Conservation (phyloP, 2,888 invertebrate genomes). For the Pristionchus entomophagus region DNA sequence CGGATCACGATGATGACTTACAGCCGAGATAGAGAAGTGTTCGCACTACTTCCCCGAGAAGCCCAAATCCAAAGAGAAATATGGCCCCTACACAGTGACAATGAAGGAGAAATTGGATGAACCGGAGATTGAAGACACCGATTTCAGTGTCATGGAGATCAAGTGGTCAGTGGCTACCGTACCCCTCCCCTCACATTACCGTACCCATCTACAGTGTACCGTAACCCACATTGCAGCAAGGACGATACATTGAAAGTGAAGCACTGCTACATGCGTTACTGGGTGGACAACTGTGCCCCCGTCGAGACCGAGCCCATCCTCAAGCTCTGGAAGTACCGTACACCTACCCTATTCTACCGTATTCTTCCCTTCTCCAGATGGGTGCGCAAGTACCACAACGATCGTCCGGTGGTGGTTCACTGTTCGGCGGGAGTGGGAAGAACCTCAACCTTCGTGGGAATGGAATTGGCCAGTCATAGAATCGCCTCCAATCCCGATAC, state of each 20-base stretch:
- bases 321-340: constrained; percentile 46
- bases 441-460: constrained; percentile 51
- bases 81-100: not conserved
- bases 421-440: constrained; percentile 56
- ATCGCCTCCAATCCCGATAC: not conserved
- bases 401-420: constrained; percentile 52
- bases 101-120: constrained; percentile 28
- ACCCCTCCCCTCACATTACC: not conserved
- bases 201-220: no score
- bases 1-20: not conserved
- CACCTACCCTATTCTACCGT: no score
- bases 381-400: constrained; percentile 25
- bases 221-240: constrained; percentile 36
- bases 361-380: not conserved
- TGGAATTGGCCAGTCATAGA: constrained; percentile 14
- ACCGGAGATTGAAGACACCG: constrained; percentile 2
- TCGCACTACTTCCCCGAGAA: constrained; percentile 45
- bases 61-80: not conserved
- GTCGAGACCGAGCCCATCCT: constrained; percentile 45
- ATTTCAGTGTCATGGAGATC: constrained; percentile 21
- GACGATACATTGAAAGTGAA: not conserved
- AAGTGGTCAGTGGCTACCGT: constrained; percentile 11
- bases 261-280: constrained; percentile 47
- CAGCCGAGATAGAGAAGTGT: constrained; percentile 47
- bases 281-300: constrained; percentile 55